Base-by-base conservation (phyloP, 2,797 vertebrate species). In the Holocentrus rufus region DNA sequence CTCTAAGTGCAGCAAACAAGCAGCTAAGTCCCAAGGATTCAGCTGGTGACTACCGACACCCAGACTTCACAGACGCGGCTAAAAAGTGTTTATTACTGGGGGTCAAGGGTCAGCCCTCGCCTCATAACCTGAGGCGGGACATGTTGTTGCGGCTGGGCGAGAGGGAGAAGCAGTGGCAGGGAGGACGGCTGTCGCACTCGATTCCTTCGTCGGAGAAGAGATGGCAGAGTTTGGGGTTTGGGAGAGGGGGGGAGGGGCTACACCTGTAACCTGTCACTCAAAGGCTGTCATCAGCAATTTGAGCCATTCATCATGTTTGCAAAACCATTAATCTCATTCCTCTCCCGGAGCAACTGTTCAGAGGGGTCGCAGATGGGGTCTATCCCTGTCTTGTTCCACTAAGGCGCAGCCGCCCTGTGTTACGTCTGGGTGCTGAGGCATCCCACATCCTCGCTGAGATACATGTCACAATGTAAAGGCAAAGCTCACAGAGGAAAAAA, bases 251-350 rank as follows among this genome's bases (percentile, higher is more conserved):
- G 65, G 52, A 77, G 69, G 66, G 55, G 74, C 64, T 73, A 76
- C 94, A 95, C 93, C 93, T 95, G 94, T 90, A 93, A 91, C 87
- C 47, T 87, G 93, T 94, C 94, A 93, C 87, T 94, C 93, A 93
- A 76, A 87, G 74, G 66, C 89, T 94, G 93, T 94, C 93, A 88
- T 82, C 92, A 7, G 79, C 63, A 59, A 89, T 89, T 85, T 75
- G 72, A 59, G 88, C 84, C 91, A 93, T 95, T 93, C 93, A 93
- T 95, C 93, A 93, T 93, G 82, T 90, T 90, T 58, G 25, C 39
- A 88, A 93, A 93, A 89, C 89, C 92, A 93, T 94, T 93, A 88
- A 93, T 94, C 92, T 93, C 79, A 72, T 79, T 91, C 74, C 72
- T 86, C 59, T 80, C 64, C 49, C 71, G 69, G 62, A 91, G 89